These are phyloP conservation scores for Sarotherodon lohbergeri DNA, from an alignment of 2,113 vertebrate genomes.

Conservation along the genomic window DNA sequence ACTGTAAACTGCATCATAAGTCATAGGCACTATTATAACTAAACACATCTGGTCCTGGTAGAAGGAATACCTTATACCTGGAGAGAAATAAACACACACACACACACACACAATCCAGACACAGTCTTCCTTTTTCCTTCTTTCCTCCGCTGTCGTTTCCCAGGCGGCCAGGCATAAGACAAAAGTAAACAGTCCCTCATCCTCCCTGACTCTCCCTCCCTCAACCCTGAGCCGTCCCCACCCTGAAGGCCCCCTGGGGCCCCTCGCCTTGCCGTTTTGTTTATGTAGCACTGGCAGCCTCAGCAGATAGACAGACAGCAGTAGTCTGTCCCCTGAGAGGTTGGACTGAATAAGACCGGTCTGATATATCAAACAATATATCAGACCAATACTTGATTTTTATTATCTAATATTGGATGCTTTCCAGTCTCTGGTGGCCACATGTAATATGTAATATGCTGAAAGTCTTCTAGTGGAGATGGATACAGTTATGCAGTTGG, in stretches of 20 bases:
- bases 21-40: background rate
- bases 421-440: background rate
- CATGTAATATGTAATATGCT: background rate
- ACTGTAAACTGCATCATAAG: background rate
- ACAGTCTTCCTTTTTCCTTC: constrained; percentile 45
- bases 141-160: constrained; percentile 29
- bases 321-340: constrained; percentile 36
- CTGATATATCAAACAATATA: background rate
- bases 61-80: background rate
- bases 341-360: background rate
- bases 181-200: constrained; percentile 62
- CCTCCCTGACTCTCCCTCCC: background rate
- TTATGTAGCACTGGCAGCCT: constrained; percentile 61
- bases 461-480: background rate
- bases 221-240: constrained; percentile 2
- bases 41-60: background rate
- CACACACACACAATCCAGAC: constrained; percentile 1
- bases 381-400: background rate
- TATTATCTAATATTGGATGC: background rate
- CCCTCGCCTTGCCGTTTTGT: constrained; percentile 61
- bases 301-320: constrained; percentile 55
- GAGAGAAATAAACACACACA: background rate
- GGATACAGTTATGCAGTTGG: background rate
- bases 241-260: constrained; percentile 42
- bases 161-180: constrained; percentile 30